Evolutionary conservation across 92 coral and sea anemone genomes (phyloP), one percentile per base, ranked within the genome.

Genomic region (Paramuricea clavata): DNA sequence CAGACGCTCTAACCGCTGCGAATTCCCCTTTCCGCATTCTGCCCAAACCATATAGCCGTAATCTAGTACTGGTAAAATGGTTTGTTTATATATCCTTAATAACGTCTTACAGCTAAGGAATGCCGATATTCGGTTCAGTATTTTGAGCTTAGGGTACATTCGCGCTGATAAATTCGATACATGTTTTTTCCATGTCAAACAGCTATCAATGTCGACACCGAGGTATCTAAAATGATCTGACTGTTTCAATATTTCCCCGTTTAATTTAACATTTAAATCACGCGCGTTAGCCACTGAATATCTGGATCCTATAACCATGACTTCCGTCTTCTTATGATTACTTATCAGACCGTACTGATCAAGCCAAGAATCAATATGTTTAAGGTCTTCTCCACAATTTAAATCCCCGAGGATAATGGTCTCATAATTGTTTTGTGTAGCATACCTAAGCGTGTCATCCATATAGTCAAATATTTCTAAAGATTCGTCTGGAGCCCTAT

Each of bases 381-480:
- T 41, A 26, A 85, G 76, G 33, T 85, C 83, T 56, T 85, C 54
- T 52, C 21, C 68, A 60, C 28, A 22, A 22, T 60, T 60, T 23
- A 87, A 76, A 73, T 87, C 87, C 49, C 87, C 91, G 36, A 87
- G 64, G 10, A 87, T 62, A 61, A 87, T 87, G 47, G 74, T 57
- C 78, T 81, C 86, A 26, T 78, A 41, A 8, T 67, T 80, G 32
- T 69, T 72, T 22, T 52, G 52, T 15, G 91, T 57, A 13, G 87
- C 76, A 35, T 11, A 19, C 65, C 87, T 71, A 56, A 74, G 16
- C 44, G 72, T 74, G 47, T 88, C 85, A 27, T 88, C 92, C 59
- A 88, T 43, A 75, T 83, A 82, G 65, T 88, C 88, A 57, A 73
- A 88, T 54, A 88, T 50, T 57, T 88, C 91, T 32, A 88, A 75